Percentiles rank a stretch among this genome's conserved stretches.
Evolutionary conservation across 2,797 vertebrate species (phyloP).

Genomic region (Danio kyathit): DNA sequence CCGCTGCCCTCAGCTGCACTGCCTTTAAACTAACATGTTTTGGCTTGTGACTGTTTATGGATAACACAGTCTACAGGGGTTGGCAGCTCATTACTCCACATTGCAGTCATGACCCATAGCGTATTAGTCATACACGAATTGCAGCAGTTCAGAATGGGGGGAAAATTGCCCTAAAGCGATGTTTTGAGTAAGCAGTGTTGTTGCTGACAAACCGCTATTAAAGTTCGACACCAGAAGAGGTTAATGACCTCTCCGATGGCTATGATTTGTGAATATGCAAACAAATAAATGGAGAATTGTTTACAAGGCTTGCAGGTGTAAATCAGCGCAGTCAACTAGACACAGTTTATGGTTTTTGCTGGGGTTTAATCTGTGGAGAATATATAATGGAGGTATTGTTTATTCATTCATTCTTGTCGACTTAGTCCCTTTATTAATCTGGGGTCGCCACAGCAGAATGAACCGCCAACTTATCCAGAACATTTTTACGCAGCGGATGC

Average conservation of each 20-base stretch:
- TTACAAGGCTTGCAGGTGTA: conserved; percentile 1
- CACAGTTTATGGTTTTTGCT: not conserved
- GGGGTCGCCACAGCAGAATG: too few relatives aligned
- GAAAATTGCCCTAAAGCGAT: not conserved
- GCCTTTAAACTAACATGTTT: conserved; percentile 39
- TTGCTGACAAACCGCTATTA: conserved; percentile 14
- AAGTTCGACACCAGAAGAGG: conserved; percentile 21
- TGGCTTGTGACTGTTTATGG: conserved; percentile 35
- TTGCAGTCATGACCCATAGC: conserved; percentile 24
- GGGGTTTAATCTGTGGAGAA: not conserved
- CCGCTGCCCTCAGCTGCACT: conserved; percentile 13
- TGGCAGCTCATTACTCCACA: conserved; percentile 46
- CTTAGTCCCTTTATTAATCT: too few relatives aligned
- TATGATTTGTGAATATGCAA: conserved; percentile 28
- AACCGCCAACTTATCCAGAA: too few relatives aligned
- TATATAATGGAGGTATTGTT: not conserved
- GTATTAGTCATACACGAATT: conserved; percentile 40
- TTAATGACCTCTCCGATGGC: conserved; percentile 36
- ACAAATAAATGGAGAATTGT: not conserved
- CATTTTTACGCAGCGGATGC: too few relatives aligned
- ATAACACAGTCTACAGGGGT: conserved; percentile 37
- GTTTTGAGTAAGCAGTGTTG: conserved; percentile 17
- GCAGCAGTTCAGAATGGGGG: conserved; percentile 12
- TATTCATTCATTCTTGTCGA: too few relatives aligned
- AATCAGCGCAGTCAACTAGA: not conserved